Evolutionary conservation across 2,888 invertebrate species (phyloP), one percentile per base, ranked within the genome.

Genomic region (Chesias legatella): DNA sequence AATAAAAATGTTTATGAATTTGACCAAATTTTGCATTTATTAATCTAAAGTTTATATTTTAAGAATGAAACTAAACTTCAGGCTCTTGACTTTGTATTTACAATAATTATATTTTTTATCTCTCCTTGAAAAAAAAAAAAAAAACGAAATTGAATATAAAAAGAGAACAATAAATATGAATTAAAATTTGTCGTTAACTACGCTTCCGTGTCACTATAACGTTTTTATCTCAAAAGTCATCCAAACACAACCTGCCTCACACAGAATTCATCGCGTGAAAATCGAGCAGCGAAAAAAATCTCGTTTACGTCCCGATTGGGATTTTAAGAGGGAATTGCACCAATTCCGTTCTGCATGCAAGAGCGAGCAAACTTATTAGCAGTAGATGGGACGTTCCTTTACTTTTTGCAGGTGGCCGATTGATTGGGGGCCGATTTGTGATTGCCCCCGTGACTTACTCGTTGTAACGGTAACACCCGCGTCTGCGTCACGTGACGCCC

Each of bases 321-420:
- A 76, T 59, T 59, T 58, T 56, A 59, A 58, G 54, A 42, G 49
- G 56, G 53, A 58, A 58, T 59, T 55, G 82, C 73, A 68, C 70
- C 80, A 78, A 81, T 82, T 81, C 76, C 78, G 79, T 59, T 73
- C 64, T 73, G 67, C 72, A 81, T 84, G 86, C 82, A 80, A 84
- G 80, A 84, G 80, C 69, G 85, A 73, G 76, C 82, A 82, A 80
- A 82, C 81, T 83, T 80, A 82, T 83, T 82, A 82, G 79, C 79
- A 46, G 33, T 43, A 50, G 60, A 55, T 49, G 44, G 50, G 33
- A 44, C 46, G 33, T 26, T 79, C 63, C 73, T 80, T 81, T 79
- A 74, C 81, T 82, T 81, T 84, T 84, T 85, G 64, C 75, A 75
- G 72, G 74, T 73, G 73, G 74, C 58, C 61, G 79, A 77, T 79